Percentiles rank a stretch among this genome's conserved stretches.
phyloP scores from a whole-genome alignment of 53 echinoderm and acorn worm genomes.

The Zoroaster sp. region DNA sequence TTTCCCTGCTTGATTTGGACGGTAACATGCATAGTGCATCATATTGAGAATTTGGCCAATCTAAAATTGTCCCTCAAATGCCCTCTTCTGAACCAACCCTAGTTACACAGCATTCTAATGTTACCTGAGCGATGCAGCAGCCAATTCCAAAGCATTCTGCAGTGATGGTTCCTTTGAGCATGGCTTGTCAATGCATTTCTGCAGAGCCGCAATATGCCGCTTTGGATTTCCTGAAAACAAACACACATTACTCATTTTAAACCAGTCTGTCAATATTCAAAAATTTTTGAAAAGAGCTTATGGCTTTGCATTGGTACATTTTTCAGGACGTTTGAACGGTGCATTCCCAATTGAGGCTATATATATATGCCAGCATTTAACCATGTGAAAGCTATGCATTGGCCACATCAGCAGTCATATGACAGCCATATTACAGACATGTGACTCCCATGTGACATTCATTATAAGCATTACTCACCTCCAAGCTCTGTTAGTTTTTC shows the following conservation, averaged over 20 bases:
- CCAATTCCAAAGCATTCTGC: constrained; percentile 90
- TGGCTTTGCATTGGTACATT: neutral
- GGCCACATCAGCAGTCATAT: neutral
- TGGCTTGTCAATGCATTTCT: constrained; percentile 78
- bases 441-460: neutral
- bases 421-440: neutral
- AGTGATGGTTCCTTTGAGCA: constrained; percentile 94
- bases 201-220: constrained; percentile 77
- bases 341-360: too few species aligned
- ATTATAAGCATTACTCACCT: constrained; percentile 51
- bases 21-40: too few species aligned
- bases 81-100: neutral
- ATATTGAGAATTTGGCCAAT: too few species aligned
- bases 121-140: constrained; percentile 81
- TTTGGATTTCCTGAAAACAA: constrained; percentile 76
- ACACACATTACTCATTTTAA: too few species aligned
- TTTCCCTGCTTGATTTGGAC: too few species aligned
- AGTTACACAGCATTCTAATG: neutral
- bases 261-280: too few species aligned
- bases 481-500: constrained; percentile 96
- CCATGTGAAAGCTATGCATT: neutral
- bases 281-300: too few species aligned
- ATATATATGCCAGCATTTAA: too few species aligned
- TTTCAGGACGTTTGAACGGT: too few species aligned
- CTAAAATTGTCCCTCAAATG: too few species aligned